Evolutionary conservation across 2,113 vertebrate genomes (phyloP).

Genomic region (Microcebus ravelobensis): DNA sequence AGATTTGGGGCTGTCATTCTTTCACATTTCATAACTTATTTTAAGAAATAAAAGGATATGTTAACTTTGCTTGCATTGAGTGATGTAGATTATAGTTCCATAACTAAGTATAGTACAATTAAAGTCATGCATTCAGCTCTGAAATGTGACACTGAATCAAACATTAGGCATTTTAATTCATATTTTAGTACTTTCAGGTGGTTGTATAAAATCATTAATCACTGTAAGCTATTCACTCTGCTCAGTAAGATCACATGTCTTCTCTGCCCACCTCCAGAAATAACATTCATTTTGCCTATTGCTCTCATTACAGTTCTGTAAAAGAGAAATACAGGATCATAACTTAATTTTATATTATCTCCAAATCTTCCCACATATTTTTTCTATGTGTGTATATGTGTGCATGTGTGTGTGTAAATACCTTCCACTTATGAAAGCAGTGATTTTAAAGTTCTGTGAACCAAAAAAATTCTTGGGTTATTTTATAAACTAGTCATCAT

Average conservation of each 20-base stretch:
- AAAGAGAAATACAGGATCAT: background rate
- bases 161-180: slow-evolving; percentile 44
- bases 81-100: slow-evolving; percentile 9
- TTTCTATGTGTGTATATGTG: background rate
- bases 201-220: slow-evolving; percentile 56
- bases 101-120: slow-evolving; percentile 45
- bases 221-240: background rate
- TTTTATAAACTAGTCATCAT: background rate
- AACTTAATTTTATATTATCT: background rate
- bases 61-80: slow-evolving; percentile 29
- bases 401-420: background rate
- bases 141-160: slow-evolving; percentile 65
- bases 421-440: background rate
- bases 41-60: slow-evolving; percentile 33
- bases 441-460: background rate
- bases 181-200: slow-evolving; percentile 54
- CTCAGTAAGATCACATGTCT: background rate
- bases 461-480: background rate
- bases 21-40: slow-evolving; percentile 41
- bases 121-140: slow-evolving; percentile 28
- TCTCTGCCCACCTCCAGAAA: background rate
- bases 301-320: background rate
- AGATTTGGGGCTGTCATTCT: background rate
- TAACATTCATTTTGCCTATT: background rate
- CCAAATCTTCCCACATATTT: background rate